A percentile compares a stretch with the other conserved stretches of the same genome.
These are phyloP conservation scores for Saturnia japonica DNA, from an alignment of 2,888 invertebrate genomes.

Conservation along the genomic window DNA sequence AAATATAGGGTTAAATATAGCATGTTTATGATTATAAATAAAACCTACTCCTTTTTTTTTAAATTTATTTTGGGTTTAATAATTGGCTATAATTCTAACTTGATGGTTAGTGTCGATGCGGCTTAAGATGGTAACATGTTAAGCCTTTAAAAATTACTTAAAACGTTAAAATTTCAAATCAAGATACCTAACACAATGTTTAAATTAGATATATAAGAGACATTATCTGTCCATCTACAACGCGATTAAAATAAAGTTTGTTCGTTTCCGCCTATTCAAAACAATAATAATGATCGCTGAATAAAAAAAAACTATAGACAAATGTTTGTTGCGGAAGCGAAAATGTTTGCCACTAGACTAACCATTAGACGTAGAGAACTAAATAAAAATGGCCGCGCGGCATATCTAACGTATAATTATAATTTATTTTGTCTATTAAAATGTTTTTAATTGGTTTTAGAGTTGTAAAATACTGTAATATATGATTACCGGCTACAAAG, in stretches of 20 bases:
- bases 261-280: slow-evolving; percentile 48
- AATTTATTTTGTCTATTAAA: slow-evolving; percentile 78
- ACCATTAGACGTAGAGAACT: slow-evolving; percentile 59
- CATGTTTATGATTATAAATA: no score
- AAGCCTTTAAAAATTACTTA: neutral
- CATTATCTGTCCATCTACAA: slow-evolving; percentile 36
- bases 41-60: no score
- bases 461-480: slow-evolving; percentile 72
- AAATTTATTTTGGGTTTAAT: no score
- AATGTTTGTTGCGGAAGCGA: slow-evolving; percentile 56
- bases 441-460: slow-evolving; percentile 78
- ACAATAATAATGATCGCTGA: slow-evolving; percentile 49
- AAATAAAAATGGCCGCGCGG: slow-evolving; percentile 54
- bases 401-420: slow-evolving; percentile 57
- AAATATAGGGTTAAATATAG: no score
- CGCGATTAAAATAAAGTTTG: slow-evolving; percentile 37
- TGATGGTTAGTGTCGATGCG: no score
- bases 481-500: slow-evolving; percentile 73
- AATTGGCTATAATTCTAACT: no score
- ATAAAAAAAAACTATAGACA: slow-evolving; percentile 56
- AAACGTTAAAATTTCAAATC: slow-evolving; percentile 13
- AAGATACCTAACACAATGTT: slow-evolving; percentile 19
- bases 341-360: slow-evolving; percentile 65
- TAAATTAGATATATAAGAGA: slow-evolving; percentile 7
- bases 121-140: no score